A percentile compares a stretch with the other conserved stretches of the same genome.
These are phyloP conservation scores for Crocallis elinguaria DNA, from an alignment of 2,888 invertebrate genomes.

Conservation along the genomic window DNA sequence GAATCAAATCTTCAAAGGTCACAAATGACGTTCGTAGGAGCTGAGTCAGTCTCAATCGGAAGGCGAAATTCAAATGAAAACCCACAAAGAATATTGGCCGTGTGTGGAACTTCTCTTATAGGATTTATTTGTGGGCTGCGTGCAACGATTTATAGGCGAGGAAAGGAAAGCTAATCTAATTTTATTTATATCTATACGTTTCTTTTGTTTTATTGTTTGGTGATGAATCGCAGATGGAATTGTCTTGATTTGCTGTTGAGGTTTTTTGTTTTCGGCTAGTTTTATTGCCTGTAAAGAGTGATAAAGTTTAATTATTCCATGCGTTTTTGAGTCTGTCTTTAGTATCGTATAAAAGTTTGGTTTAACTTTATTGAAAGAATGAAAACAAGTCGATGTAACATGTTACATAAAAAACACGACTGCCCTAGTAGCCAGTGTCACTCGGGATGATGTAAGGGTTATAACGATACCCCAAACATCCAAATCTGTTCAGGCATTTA, in stretches of 20 bases:
- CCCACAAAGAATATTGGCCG: constrained; percentile 23
- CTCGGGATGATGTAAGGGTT: too few relatives aligned
- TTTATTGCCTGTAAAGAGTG: constrained; percentile 6
- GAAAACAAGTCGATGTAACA: too few relatives aligned
- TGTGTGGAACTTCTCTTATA: constrained; percentile 47
- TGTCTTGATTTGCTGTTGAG: constrained; percentile 17
- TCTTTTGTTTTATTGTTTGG: constrained; percentile 29
- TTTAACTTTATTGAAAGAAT: too few relatives aligned
- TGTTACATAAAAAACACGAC: too few relatives aligned
- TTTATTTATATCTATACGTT: constrained; percentile 31
- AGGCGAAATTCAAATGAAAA: constrained; percentile 26
- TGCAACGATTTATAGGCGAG: constrained; percentile 45
- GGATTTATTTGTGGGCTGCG: constrained; percentile 56
- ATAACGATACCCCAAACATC: too few relatives aligned
- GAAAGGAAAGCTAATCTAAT: constrained; percentile 35
- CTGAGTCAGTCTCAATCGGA: constrained; percentile 24
- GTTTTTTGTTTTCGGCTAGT: constrained; percentile 13
- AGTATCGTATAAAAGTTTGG: not conserved
- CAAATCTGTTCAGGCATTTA: too few relatives aligned
- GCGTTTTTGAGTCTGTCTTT: not conserved
- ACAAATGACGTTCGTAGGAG: constrained; percentile 19
- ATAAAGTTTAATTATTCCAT: constrained; percentile 16
- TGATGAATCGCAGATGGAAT: constrained; percentile 21
- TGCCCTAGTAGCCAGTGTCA: too few relatives aligned
- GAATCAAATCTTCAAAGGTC: constrained; percentile 21